Conservation (phyloP, 2,797 vertebrate species). For the Bothrops alternatus region DNA sequence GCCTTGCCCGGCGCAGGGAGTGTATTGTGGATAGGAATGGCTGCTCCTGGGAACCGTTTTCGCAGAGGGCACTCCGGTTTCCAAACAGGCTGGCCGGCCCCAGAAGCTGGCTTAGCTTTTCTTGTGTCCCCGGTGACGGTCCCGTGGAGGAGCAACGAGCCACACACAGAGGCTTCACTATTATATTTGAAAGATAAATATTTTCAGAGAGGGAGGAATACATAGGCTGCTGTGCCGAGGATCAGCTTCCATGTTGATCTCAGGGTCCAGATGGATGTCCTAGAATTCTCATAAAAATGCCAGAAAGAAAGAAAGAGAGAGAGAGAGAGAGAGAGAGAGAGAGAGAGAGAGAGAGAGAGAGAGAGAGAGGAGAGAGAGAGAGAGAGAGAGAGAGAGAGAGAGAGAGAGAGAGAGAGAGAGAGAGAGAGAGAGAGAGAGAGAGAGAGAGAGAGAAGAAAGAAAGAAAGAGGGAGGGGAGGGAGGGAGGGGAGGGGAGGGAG, state of each 20-base stretch:
- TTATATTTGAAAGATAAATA: neutral
- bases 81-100: too few relatives aligned
- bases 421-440: fast-evolving
- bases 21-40: too few relatives aligned
- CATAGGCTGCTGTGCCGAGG: conserved; percentile 47
- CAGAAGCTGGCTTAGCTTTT: too few relatives aligned
- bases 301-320: neutral
- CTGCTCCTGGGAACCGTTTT: too few relatives aligned
- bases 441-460: fast-evolving
- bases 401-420: fast-evolving
- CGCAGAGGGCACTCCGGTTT: too few relatives aligned
- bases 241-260: neutral
- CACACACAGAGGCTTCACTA: neutral
- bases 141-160: neutral
- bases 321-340: too few relatives aligned
- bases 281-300: neutral
- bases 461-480: fast-evolving
- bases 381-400: fast-evolving
- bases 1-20: too few relatives aligned
- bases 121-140: neutral
- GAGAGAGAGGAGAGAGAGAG: fast-evolving
- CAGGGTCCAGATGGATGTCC: neutral
- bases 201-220: neutral
- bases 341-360: fast-evolving
- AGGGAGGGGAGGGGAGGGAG: too few relatives aligned